These are phyloP conservation scores for Tyto alba DNA, from an alignment of 2,113 vertebrate species.

Conservation along the genomic window DNA sequence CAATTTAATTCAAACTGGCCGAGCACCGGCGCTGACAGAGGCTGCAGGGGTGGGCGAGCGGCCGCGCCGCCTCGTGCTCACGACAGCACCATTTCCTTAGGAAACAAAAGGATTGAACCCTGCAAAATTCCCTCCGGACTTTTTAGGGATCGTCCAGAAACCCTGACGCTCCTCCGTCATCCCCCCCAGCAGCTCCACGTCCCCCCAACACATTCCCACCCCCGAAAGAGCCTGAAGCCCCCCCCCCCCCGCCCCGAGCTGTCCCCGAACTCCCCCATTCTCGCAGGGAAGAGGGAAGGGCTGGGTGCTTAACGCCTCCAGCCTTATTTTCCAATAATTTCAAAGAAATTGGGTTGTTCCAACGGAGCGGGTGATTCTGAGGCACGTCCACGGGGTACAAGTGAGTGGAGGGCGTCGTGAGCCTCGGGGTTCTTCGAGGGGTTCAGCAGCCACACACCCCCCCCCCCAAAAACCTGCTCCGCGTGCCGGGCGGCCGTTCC, in stretches of 20 bases:
- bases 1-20: rapidly evolving
- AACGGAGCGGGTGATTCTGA: rapidly evolving
- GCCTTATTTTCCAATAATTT: rapidly evolving
- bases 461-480: not conserved
- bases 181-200: not conserved
- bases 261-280: no score
- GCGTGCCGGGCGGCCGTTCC: rapidly evolving
- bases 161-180: rapidly evolving
- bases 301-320: rapidly evolving
- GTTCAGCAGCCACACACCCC: not conserved
- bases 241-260: rapidly evolving
- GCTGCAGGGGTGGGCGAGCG: rapidly evolving
- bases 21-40: rapidly evolving
- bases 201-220: not conserved
- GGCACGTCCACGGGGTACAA: rapidly evolving
- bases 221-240: not conserved
- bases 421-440: not conserved
- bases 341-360: rapidly evolving
- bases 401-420: rapidly evolving
- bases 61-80: not conserved
- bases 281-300: not conserved
- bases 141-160: rapidly evolving
- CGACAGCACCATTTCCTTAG: not conserved
- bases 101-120: not conserved
- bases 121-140: not conserved